Evolutionary conservation across 1,140 invertebrate genomes (phyloP), one percentile per base, ranked within the genome.

Genomic region (Oedothorax gibbosus): DNA sequence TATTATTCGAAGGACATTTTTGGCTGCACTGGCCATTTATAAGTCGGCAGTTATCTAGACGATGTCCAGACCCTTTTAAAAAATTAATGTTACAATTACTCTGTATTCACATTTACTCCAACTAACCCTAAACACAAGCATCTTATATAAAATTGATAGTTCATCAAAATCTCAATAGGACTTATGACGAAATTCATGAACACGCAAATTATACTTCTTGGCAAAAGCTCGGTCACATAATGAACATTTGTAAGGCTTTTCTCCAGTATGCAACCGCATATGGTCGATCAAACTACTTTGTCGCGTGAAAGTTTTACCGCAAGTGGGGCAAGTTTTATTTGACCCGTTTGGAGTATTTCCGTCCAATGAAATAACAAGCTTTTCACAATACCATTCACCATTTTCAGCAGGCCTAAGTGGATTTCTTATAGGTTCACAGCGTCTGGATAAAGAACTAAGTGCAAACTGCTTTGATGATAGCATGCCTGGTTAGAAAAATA

Each of bases 221-320:
- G 60, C 18, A 50, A 77, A 77, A 12, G 21, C 75, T 77, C 65
- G 62, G 10, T 14, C 12, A 64, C 75, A 77, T 18, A 35, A 77
- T 14, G 11, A 9, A 50, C 75, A 77, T 14, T 77, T 77, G 20
- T 64, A 64, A 64, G 75, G 75, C 21, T 77, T 77, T 18, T 51
- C 60, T 11, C 75, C 75, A 12, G 57, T 18, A 65, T 77, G 75
- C n/a, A 65, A 12, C 49, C 56, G 49, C 57, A 77, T 64, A 20
- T 77, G 75, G 53, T 77, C 75, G 6, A 50, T 56, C 10, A 77
- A 77, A 51, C 57, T 77, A 65, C 75, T 77, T 14, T 77, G 75
- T 6, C 75, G 57, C 50, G 75, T 77, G 49, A 77, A 77, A 51
- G 57, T 77, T 65, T 77, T 77, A 18, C 60, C 60, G 50, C 75